phyloP scores from a whole-genome alignment of 1,140 invertebrate genomes.

The Brachionus plicatilis region DNA sequence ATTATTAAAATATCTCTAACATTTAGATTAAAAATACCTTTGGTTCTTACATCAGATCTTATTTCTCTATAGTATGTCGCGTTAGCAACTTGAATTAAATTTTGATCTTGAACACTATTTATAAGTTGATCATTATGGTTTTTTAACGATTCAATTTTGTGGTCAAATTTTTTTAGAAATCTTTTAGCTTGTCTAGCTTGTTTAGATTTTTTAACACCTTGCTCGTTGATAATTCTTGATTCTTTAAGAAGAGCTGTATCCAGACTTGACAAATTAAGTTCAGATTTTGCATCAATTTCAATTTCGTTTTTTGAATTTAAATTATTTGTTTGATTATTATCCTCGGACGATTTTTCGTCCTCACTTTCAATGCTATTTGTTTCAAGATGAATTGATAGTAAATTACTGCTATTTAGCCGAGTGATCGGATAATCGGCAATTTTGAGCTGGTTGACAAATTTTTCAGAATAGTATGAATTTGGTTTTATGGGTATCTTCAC shows the following conservation, averaged over 20 bases:
- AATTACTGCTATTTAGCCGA: not conserved
- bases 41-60: not conserved
- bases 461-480: constrained; percentile 25
- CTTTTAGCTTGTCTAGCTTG: constrained; percentile 3
- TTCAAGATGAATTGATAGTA: not conserved
- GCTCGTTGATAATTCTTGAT: not conserved
- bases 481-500: constrained; percentile 29
- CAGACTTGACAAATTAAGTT: not conserved
- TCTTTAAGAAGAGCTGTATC: constrained; percentile 8
- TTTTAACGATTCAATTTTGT: not conserved
- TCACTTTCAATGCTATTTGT: constrained; percentile 20
- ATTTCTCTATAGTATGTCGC: not conserved
- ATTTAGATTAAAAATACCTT: constrained; percentile 14
- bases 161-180: constrained; percentile 23
- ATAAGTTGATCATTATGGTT: constrained; percentile 10
- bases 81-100: constrained; percentile 3
- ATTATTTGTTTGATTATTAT: not conserved
- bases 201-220: not conserved
- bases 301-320: not conserved
- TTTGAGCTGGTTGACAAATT: not conserved
- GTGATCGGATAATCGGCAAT: not conserved
- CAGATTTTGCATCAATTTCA: not conserved
- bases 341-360: constrained; percentile 13
- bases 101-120: not conserved
- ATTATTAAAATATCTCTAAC: constrained; percentile 30